These are phyloP conservation scores for Petrosia ficiformis DNA, from an alignment of 37 sponge, comb jelly and placozoan genomes.

Conservation along the genomic window DNA sequence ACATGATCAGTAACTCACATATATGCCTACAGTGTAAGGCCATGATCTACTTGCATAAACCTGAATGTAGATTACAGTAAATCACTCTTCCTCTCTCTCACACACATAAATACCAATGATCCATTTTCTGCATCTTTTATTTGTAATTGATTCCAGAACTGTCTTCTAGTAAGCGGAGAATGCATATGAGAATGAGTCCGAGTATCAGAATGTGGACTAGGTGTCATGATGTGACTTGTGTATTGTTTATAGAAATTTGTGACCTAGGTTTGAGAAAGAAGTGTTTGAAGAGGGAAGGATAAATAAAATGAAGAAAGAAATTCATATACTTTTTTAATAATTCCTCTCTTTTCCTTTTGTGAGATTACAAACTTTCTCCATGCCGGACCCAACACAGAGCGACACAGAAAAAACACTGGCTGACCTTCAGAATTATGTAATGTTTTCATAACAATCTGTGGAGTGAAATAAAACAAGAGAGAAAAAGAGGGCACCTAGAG, in stretches of 20 bases:
- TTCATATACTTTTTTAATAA: background rate
- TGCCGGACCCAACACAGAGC: slow-evolving; percentile 16
- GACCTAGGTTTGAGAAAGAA: slow-evolving; percentile 3
- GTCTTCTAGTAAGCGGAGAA: slow-evolving; percentile 6
- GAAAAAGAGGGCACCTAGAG: too few relatives aligned
- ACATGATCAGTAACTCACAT: background rate
- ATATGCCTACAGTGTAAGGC: too few relatives aligned
- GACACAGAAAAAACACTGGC: slow-evolving; percentile 40
- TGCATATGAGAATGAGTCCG: too few relatives aligned
- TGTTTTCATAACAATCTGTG: slow-evolving; percentile 31
- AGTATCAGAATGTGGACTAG: too few relatives aligned
- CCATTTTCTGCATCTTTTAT: background rate
- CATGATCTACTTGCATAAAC: background rate
- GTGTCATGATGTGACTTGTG: background rate
- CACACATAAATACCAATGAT: too few relatives aligned
- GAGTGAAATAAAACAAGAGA: too few relatives aligned
- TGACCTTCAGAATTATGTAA: slow-evolving; percentile 67
- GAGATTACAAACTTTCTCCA: slow-evolving; percentile 30
- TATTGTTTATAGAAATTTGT: slow-evolving; percentile 41
- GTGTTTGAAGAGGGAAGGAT: background rate
- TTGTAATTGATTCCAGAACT: slow-evolving; percentile 54
- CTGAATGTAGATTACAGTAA: too few relatives aligned
- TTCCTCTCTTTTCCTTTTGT: background rate
- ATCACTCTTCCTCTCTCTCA: too few relatives aligned
- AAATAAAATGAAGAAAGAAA: too few relatives aligned